Percentiles rank a stretch among this genome's conserved stretches.
phyloP scores from a whole-genome alignment of 1,140 invertebrate species.

The Tribolium castaneum region DNA sequence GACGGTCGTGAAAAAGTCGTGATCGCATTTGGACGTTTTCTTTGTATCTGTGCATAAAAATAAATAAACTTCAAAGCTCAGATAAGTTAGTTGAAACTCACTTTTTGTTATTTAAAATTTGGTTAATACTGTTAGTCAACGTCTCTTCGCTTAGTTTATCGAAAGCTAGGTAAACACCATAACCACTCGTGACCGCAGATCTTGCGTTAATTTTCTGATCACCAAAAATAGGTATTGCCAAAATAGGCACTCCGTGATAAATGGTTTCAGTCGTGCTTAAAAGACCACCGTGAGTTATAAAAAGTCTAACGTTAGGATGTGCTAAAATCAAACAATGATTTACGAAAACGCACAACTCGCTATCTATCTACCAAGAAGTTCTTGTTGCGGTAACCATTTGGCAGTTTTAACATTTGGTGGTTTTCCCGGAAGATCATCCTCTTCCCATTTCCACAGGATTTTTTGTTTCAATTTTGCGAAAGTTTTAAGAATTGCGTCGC shows the following conservation, averaged over 20 bases:
- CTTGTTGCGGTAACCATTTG: slow-evolving; percentile 79
- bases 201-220: slow-evolving; percentile 68
- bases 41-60: slow-evolving; percentile 35
- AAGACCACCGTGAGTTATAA: slow-evolving; percentile 70
- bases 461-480: slow-evolving; percentile 57
- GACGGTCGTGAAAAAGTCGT: slow-evolving; percentile 67
- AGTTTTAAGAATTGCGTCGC: slow-evolving; percentile 56
- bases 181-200: too few relatives aligned
- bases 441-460: slow-evolving; percentile 78
- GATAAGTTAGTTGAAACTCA: too few relatives aligned
- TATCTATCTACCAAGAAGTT: slow-evolving; percentile 74
- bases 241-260: slow-evolving; percentile 66
- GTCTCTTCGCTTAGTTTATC: too few relatives aligned
- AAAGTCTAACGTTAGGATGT: slow-evolving; percentile 66
- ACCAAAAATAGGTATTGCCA: slow-evolving; percentile 67
- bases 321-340: too few relatives aligned
- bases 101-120: too few relatives aligned
- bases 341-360: too few relatives aligned
- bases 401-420: slow-evolving; percentile 72
- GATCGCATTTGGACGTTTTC: slow-evolving; percentile 65
- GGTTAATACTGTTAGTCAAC: slow-evolving; percentile 57
- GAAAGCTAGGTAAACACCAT: too few relatives aligned
- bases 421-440: slow-evolving; percentile 65
- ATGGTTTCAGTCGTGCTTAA: slow-evolving; percentile 67
- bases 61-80: slow-evolving; percentile 47